Conservation (phyloP, 1,140 invertebrate genomes). For the Phenacoccus solenopsis region DNA sequence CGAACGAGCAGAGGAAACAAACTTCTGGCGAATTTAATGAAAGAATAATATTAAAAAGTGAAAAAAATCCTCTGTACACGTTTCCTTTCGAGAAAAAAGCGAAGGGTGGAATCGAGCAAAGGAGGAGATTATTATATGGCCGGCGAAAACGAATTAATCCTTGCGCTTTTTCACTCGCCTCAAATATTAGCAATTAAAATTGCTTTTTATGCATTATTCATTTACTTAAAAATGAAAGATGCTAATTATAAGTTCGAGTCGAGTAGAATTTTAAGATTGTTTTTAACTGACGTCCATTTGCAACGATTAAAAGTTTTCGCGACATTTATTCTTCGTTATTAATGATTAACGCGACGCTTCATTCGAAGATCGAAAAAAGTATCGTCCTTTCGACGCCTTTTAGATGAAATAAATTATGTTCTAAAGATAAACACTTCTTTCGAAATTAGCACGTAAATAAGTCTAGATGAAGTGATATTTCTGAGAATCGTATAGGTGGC, state of each 20-base stretch:
- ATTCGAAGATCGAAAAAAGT: no score
- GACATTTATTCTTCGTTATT: background rate
- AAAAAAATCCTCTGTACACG: background rate
- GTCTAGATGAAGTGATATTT: no score
- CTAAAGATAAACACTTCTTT: no score
- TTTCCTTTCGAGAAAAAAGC: background rate
- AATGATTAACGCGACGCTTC: background rate
- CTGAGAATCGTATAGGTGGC: no score
- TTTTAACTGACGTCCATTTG: background rate
- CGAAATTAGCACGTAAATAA: no score
- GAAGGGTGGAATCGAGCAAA: background rate
- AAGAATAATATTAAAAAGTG: background rate
- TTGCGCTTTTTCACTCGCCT: background rate
- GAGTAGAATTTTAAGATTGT: background rate
- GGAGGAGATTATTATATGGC: background rate
- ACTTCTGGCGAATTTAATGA: conserved; percentile 3
- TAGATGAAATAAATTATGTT: no score
- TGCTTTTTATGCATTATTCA: background rate
- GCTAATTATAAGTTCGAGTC: background rate
- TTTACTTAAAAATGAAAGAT: conserved; percentile 3
- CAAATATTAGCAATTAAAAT: conserved; percentile 3
- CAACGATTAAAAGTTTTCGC: background rate
- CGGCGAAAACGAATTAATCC: conserved; percentile 1
- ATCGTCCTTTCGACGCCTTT: no score
- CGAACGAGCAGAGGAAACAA: no score